A percentile compares a stretch with the other conserved stretches of the same genome.
Evolutionary conservation across 2,888 invertebrate genomes (phyloP).

Genomic region (Stomorhina lunata): DNA sequence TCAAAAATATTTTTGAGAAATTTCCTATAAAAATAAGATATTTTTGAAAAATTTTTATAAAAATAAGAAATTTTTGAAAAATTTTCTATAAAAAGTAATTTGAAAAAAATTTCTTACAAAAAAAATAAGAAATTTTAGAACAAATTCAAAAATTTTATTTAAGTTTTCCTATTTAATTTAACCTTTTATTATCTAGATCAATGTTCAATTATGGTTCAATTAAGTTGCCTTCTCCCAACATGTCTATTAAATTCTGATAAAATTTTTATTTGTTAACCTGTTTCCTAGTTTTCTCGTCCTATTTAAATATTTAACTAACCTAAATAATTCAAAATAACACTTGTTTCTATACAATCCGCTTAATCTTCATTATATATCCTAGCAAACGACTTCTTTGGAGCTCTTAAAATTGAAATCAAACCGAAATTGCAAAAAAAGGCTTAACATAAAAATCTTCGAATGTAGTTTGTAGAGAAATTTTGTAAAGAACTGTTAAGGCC

Average conservation of each 20-base stretch:
- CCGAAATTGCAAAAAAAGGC: constrained; percentile 17
- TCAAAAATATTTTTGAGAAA: no score
- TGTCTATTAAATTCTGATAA: constrained; percentile 26
- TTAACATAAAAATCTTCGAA: neutral
- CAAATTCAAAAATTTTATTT: no score
- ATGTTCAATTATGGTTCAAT: constrained; percentile 13
- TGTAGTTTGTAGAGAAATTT: neutral
- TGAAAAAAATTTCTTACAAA: no score
- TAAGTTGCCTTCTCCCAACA: neutral
- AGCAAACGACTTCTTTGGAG: neutral
- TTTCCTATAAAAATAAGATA: no score
- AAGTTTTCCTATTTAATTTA: no score
- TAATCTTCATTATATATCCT: constrained; percentile 26
- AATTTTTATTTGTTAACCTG: neutral
- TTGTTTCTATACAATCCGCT: constrained; percentile 34
- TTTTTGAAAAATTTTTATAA: no score
- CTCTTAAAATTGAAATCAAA: constrained; percentile 34
- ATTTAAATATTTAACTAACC: constrained; percentile 52
- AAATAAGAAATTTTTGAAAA: no score
- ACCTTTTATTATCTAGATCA: no score
- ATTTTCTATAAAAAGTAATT: no score
- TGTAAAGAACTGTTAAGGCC: constrained; percentile 6
- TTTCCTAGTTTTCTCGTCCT: neutral
- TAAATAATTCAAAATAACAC: constrained; percentile 40
- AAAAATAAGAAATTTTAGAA: no score